phyloP scores from a whole-genome alignment of 2,113 vertebrate species.

The Indicator indicator region DNA sequence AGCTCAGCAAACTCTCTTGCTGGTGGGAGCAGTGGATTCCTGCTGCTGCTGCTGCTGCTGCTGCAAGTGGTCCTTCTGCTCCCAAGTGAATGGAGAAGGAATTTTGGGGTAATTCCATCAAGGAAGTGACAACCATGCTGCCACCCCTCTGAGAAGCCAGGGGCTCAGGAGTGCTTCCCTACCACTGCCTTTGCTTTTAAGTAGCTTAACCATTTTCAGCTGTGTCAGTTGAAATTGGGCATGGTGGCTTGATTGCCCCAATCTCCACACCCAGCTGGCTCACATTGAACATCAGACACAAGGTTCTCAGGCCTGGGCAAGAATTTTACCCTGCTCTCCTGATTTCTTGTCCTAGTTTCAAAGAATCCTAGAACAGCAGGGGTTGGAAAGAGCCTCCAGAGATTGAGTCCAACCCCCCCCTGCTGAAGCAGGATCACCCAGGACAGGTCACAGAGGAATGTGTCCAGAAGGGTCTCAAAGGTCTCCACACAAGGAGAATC shows the following conservation, averaged over 20 bases:
- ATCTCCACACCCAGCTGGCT: neutral
- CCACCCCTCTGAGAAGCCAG: neutral
- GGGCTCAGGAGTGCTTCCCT: neutral
- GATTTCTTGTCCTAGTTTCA: neutral
- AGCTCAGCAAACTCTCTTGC: neutral
- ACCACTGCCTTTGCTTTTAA: neutral
- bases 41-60: fast-evolving
- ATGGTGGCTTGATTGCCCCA: neutral
- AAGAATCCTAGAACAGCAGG: too few relatives aligned
- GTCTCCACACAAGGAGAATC: too few relatives aligned
- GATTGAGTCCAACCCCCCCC: too few relatives aligned
- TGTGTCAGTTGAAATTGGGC: neutral
- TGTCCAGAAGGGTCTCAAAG: too few relatives aligned
- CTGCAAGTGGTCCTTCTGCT: fast-evolving
- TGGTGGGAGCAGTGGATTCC: neutral
- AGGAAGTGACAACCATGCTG: neutral
- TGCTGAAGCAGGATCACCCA: too few relatives aligned
- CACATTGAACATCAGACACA: neutral
- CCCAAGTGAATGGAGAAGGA: neutral
- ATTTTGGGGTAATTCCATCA: neutral
- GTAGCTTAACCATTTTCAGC: neutral
- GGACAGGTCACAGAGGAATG: too few relatives aligned
- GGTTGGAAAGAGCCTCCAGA: too few relatives aligned
- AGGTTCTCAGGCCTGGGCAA: neutral
- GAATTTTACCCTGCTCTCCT: neutral